Percentiles rank a stretch among this genome's conserved stretches.
Evolutionary conservation across 2,797 vertebrate species (phyloP).

Genomic region (Mastacembelus armatus): DNA sequence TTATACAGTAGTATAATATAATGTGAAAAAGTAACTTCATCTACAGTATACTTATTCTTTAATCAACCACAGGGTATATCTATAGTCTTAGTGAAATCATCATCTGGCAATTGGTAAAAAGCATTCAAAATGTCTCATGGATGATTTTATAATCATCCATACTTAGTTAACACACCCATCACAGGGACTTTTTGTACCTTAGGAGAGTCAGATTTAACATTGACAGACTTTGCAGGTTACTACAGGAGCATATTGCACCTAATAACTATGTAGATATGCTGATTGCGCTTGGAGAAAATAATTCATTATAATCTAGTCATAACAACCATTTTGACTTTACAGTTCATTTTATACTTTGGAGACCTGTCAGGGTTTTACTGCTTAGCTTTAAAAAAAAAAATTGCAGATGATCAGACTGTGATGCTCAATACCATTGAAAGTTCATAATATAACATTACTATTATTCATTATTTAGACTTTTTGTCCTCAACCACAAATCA

Average conservation of each 20-base stretch:
- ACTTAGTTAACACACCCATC: too few species aligned
- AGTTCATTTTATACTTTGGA: too few species aligned
- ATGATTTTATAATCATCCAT: not conserved
- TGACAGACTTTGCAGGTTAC: too few species aligned
- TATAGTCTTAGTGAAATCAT: not conserved
- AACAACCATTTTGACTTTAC: not conserved
- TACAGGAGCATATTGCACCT: too few species aligned
- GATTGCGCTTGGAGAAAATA: not conserved
- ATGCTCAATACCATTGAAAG: not conserved
- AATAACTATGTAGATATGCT: too few species aligned
- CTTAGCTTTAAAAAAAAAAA: not conserved
- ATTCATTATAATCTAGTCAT: not conserved
- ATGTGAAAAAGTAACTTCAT: not conserved
- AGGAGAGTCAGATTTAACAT: too few species aligned
- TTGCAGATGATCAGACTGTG: not conserved
- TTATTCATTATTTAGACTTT: not conserved
- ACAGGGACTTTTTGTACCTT: too few species aligned
- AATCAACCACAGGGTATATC: not conserved
- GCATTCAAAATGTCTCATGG: not conserved
- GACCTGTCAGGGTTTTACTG: not conserved
- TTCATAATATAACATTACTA: not conserved
- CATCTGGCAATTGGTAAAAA: not conserved
- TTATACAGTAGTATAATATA: not conserved
- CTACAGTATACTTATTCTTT: not conserved
- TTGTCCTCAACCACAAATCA: not conserved